phyloP scores from a whole-genome alignment of 2,888 invertebrate genomes.

The Schizotus pectinicornis region DNA sequence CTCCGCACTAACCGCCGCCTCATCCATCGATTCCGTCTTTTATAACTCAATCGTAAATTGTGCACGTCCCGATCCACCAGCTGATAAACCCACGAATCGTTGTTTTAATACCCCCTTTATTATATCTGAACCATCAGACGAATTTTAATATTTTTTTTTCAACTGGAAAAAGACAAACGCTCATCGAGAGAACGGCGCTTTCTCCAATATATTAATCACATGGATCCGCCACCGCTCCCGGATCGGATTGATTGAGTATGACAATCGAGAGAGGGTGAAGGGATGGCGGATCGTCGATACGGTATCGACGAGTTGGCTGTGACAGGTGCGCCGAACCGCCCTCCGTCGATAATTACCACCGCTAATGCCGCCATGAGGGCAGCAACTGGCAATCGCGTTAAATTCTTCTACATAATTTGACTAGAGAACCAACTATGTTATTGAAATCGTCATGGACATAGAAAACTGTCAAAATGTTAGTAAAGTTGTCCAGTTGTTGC shows the following conservation, averaged over 20 bases:
- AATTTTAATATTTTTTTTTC: slow-evolving; percentile 1
- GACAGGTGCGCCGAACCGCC: slow-evolving; percentile 42
- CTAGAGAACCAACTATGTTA: too few relatives aligned
- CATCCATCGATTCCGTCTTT: slow-evolving; percentile 27
- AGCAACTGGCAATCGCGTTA: too few relatives aligned
- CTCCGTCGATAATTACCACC: slow-evolving; percentile 43
- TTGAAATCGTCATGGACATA: too few relatives aligned
- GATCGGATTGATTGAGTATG: slow-evolving; percentile 20
- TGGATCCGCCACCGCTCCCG: slow-evolving; percentile 4
- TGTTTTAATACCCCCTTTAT: slow-evolving; percentile 35
- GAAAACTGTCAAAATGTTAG: too few relatives aligned
- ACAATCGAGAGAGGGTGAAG: slow-evolving; percentile 10
- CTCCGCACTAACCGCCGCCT: slow-evolving; percentile 5
- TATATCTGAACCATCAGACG: neutral
- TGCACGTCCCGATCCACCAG: slow-evolving; percentile 26
- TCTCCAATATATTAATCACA: slow-evolving; percentile 18
- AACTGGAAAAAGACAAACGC: slow-evolving; percentile 9
- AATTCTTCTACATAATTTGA: too few relatives aligned
- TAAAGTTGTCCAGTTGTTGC: too few relatives aligned
- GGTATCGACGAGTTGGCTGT: slow-evolving; percentile 29
- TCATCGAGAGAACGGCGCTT: neutral
- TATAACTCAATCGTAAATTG: slow-evolving; percentile 46
- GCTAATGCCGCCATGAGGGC: slow-evolving; percentile 36
- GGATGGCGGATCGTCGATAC: slow-evolving; percentile 9
- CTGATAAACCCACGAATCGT: slow-evolving; percentile 39